Conservation (phyloP, 2,113 vertebrate genomes). For the Numenius arquata region DNA sequence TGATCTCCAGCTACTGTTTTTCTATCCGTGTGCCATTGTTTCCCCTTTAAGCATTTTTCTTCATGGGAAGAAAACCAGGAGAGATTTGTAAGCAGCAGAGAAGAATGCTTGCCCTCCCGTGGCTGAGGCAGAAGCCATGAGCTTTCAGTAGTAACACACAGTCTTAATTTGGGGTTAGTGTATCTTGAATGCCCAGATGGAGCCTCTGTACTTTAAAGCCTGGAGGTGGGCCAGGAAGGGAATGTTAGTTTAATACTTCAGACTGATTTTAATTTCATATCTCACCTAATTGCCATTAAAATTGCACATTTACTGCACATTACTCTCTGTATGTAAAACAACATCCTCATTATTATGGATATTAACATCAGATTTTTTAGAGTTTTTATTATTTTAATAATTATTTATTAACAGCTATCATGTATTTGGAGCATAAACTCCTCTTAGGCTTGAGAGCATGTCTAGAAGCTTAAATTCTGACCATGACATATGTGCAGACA, state of each 20-base stretch:
- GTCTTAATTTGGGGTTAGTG: not conserved
- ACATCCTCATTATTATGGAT: not conserved
- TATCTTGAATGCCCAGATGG: not conserved
- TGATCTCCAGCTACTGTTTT: not conserved
- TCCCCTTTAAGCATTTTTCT: not conserved
- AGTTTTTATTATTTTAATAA: not conserved
- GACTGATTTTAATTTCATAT: not conserved
- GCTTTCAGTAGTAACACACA: not conserved
- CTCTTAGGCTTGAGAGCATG: not conserved
- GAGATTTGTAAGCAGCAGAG: not conserved
- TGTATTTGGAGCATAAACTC: not conserved
- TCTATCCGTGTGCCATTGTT: not conserved
- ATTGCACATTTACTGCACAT: not conserved
- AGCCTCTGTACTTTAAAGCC: not conserved
- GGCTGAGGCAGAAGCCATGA: not conserved
- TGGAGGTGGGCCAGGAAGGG: not conserved
- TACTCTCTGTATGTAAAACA: not conserved
- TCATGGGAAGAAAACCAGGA: not conserved
- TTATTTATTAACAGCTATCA: not conserved
- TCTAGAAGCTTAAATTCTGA: not conserved
- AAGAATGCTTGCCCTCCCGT: rapidly evolving
- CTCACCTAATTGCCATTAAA: not conserved
- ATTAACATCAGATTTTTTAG: not conserved
- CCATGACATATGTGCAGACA: not conserved
- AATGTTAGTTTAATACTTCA: not conserved